These are phyloP conservation scores for Aphrophora alni DNA, from an alignment of 2,888 invertebrate species.

Conservation along the genomic window DNA sequence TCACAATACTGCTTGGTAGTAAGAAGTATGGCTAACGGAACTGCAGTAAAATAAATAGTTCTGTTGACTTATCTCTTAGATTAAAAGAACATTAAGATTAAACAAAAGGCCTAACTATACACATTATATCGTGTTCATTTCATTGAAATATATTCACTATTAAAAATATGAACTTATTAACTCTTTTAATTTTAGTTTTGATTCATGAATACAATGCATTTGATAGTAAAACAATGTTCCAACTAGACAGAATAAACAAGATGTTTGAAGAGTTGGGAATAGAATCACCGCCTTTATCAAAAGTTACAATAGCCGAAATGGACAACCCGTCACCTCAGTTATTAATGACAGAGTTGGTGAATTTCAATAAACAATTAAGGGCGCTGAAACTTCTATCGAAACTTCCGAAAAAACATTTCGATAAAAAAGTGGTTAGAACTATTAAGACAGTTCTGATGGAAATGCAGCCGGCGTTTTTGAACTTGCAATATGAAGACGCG, in stretches of 20 bases:
- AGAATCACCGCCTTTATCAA: background rate
- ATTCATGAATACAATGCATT: background rate
- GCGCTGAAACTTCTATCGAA: background rate
- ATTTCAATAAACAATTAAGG: background rate
- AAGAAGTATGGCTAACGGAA: too few species aligned
- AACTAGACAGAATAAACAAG: background rate
- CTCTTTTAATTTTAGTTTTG: background rate
- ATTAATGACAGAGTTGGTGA: background rate
- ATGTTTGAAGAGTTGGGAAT: background rate
- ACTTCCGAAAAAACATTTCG: background rate
- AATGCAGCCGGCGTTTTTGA: background rate
- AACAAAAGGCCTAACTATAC: too few species aligned
- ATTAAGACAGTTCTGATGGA: background rate
- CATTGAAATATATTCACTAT: too few species aligned
- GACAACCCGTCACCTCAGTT: background rate
- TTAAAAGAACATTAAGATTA: too few species aligned
- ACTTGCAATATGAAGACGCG: background rate
- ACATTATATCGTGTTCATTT: too few species aligned
- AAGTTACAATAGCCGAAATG: background rate
- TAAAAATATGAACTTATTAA: background rate
- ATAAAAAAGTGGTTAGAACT: background rate
- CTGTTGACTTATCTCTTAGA: too few species aligned
- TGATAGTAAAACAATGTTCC: background rate
- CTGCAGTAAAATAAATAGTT: too few species aligned
- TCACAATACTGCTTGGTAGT: too few species aligned